Percentiles rank a stretch among this genome's conserved stretches.
Evolutionary conservation across 2,797 vertebrate species (phyloP).

Genomic region (Sibirionetta formosa): DNA sequence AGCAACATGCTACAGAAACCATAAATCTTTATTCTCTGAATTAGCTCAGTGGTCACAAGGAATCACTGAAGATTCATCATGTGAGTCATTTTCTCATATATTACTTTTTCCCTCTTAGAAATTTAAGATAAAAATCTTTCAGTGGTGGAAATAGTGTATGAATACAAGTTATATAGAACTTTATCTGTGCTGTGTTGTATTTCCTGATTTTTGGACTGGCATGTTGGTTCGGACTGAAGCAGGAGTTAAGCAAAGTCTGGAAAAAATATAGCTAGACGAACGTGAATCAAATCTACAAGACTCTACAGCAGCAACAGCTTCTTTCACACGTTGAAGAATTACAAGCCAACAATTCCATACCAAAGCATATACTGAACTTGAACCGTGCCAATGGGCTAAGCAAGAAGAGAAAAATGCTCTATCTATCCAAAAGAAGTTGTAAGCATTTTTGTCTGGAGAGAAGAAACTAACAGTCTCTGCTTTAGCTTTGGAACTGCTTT

Average conservation of each 20-base stretch:
- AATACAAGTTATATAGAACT: background rate
- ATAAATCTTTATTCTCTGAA: background rate
- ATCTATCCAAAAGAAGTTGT: background rate
- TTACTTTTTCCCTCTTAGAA: background rate
- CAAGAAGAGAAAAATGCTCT: background rate
- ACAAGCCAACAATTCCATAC: background rate
- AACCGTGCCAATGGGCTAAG: background rate
- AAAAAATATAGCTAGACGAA: background rate
- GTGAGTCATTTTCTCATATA: background rate
- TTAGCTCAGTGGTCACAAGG: background rate
- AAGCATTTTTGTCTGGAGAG: background rate
- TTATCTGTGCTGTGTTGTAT: background rate
- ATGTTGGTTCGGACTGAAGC: background rate
- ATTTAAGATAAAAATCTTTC: background rate
- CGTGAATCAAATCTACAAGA: background rate
- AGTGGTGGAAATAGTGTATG: background rate
- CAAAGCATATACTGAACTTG: background rate
- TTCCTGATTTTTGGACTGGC: background rate
- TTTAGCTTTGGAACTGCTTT: rapidly evolving
- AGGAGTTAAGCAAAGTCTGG: background rate
- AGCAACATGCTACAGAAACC: background rate
- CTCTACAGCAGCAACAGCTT: background rate
- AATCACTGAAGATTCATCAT: background rate
- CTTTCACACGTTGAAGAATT: background rate
- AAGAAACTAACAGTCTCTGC: background rate